Conservation (phyloP, 1,140 invertebrate species). For the Harlomillsia oculata region DNA sequence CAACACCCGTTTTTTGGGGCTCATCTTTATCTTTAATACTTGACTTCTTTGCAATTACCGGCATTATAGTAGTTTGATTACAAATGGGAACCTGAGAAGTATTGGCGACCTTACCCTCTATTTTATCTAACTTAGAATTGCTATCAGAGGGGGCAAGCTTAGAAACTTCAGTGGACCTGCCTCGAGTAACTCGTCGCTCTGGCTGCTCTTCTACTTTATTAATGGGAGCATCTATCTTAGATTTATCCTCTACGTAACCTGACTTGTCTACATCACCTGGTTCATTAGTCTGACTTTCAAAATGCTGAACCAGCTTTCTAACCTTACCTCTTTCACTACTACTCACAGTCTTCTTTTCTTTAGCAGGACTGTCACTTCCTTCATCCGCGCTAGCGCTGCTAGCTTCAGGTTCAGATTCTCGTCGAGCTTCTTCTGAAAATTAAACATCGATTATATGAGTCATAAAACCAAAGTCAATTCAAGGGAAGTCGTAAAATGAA, state of each 20-base stretch:
- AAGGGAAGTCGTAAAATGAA: no score
- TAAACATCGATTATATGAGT: background rate
- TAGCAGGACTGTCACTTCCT: conserved; percentile 17
- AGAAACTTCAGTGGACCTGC: background rate
- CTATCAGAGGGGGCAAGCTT: no score
- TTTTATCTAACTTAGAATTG: no score
- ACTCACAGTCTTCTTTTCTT: conserved; percentile 5
- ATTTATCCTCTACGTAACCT: background rate
- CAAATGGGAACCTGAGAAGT: no score
- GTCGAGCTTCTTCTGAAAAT: conserved; percentile 20
- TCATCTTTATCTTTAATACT: no score
- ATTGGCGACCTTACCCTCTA: no score
- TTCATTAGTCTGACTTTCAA: conserved; percentile 5
- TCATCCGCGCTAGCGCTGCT: conserved; percentile 26
- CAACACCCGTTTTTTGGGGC: no score
- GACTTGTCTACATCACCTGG: background rate
- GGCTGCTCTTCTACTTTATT: background rate
- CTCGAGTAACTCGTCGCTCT: background rate
- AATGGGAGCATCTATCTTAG: no score
- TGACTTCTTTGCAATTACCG: no score
- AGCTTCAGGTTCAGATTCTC: conserved; percentile 28
- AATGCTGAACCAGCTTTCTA: conserved; percentile 6
- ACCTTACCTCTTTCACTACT: conserved; percentile 7
- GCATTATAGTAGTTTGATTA: no score
- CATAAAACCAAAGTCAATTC: background rate